Evolutionary conservation across 2,888 invertebrate genomes (phyloP).

Genomic region (Tenodera sinensis): DNA sequence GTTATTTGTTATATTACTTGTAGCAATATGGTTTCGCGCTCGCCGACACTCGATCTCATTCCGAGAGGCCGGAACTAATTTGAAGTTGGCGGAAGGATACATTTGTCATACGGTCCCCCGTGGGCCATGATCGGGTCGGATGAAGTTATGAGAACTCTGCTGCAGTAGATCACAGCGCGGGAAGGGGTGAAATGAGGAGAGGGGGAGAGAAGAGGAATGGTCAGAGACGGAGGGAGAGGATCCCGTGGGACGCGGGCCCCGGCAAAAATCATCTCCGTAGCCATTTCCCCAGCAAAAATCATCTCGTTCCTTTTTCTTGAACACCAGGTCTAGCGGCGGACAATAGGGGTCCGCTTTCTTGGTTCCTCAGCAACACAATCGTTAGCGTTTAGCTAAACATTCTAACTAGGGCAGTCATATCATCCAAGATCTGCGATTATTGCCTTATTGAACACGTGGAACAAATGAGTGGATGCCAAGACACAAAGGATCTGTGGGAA

Average conservation of each 20-base stretch:
- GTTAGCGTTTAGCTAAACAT: neutral
- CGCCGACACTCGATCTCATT: constrained; percentile 10
- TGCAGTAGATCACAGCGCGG: constrained; percentile 46
- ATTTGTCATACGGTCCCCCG: constrained; percentile 50
- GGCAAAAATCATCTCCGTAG: constrained; percentile 41
- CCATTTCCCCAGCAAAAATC: constrained; percentile 41
- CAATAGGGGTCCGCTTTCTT: neutral
- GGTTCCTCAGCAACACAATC: neutral
- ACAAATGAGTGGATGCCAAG: too few species aligned
- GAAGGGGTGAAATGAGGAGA: constrained; percentile 15
- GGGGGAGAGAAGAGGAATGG: constrained; percentile 28
- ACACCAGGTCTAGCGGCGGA: neutral
- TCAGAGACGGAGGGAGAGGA: constrained; percentile 23
- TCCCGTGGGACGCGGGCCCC: constrained; percentile 30
- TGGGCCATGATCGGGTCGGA: constrained; percentile 51
- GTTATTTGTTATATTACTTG: constrained; percentile 26
- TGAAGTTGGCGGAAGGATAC: constrained; percentile 51
- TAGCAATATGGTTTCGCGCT: constrained; percentile 24
- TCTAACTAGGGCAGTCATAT: neutral
- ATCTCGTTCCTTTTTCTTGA: constrained; percentile 36
- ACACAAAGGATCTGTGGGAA: too few species aligned
- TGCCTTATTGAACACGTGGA: too few species aligned
- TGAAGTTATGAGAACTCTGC: constrained; percentile 49
- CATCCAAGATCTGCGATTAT: too few species aligned
- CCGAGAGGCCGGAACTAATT: constrained; percentile 48